Evolutionary conservation across 2,888 invertebrate species (phyloP).

Genomic region (Phyllotreta cruciferae): DNA sequence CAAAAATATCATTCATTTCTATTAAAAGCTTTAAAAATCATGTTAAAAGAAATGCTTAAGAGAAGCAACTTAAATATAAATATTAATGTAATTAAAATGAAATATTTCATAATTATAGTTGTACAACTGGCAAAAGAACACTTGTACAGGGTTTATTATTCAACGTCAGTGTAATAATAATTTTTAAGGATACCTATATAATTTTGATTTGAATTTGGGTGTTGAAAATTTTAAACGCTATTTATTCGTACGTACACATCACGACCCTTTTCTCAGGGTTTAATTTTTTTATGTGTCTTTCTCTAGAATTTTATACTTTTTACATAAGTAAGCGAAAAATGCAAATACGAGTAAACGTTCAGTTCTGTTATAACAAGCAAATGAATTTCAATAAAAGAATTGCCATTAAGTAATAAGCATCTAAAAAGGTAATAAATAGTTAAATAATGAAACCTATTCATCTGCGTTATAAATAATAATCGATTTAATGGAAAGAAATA

Average conservation of each 20-base stretch:
- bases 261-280: constrained; percentile 17
- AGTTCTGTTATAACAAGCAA: constrained; percentile 10
- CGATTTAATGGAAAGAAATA: too few relatives aligned
- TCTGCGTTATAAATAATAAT: too few relatives aligned
- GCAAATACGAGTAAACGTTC: constrained; percentile 32
- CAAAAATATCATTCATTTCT: not conserved
- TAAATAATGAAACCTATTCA: too few relatives aligned
- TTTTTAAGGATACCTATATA: constrained; percentile 21
- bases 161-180: constrained; percentile 32
- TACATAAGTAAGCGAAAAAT: constrained; percentile 37
- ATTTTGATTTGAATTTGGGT: constrained; percentile 38
- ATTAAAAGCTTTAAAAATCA: not conserved
- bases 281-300: constrained; percentile 35
- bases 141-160: constrained; percentile 35
- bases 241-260: constrained; percentile 15
- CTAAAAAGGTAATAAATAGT: not conserved
- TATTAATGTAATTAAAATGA: too few relatives aligned
- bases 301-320: constrained; percentile 44
- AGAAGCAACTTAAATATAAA: too few relatives aligned
- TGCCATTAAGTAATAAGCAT: too few relatives aligned
- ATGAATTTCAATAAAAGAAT: not conserved
- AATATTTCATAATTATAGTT: not conserved
- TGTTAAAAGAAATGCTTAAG: not conserved
- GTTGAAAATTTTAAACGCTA: constrained; percentile 29
- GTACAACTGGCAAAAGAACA: constrained; percentile 15